These are phyloP conservation scores for Dryobotodes eremita DNA, from an alignment of 2,888 invertebrate species.

Conservation along the genomic window DNA sequence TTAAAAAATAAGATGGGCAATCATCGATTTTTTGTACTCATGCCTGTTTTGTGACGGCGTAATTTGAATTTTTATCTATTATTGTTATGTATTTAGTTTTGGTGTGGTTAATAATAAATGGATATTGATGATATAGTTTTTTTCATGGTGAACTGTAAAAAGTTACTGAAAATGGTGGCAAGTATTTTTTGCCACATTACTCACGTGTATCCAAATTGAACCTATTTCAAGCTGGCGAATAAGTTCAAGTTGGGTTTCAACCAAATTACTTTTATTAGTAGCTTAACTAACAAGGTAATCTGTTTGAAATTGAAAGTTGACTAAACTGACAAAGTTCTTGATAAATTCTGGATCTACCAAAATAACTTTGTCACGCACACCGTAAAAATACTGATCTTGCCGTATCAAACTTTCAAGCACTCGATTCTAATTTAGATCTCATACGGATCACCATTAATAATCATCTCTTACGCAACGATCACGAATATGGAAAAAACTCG, in stretches of 20 bases:
- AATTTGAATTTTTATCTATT: conserved; percentile 57
- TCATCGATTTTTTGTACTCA: conserved; percentile 63
- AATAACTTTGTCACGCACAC: background rate
- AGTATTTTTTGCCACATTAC: background rate
- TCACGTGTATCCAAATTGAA: background rate
- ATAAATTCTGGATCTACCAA: background rate
- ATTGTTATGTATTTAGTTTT: conserved; percentile 47
- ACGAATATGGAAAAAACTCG: conserved; percentile 26
- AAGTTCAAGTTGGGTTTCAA: background rate
- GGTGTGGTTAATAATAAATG: conserved; percentile 47
- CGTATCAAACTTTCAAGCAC: background rate
- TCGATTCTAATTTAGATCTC: conserved; percentile 1
- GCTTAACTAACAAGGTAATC: background rate
- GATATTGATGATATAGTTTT: conserved; percentile 35
- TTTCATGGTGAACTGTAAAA: conserved; percentile 37
- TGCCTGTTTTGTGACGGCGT: conserved; percentile 43
- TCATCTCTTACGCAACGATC: conserved; percentile 23
- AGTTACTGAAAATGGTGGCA: conserved; percentile 17
- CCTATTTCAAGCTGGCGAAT: background rate
- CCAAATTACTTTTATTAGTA: no score
- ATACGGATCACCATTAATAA: conserved; percentile 10
- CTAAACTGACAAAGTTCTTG: background rate
- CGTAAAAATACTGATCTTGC: background rate
- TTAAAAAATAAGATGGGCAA: conserved; percentile 57
- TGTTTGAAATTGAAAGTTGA: background rate